Evolutionary conservation across 2,113 vertebrate genomes (phyloP), one percentile per base, ranked within the genome.

Genomic region (Smithornis capensis): DNA sequence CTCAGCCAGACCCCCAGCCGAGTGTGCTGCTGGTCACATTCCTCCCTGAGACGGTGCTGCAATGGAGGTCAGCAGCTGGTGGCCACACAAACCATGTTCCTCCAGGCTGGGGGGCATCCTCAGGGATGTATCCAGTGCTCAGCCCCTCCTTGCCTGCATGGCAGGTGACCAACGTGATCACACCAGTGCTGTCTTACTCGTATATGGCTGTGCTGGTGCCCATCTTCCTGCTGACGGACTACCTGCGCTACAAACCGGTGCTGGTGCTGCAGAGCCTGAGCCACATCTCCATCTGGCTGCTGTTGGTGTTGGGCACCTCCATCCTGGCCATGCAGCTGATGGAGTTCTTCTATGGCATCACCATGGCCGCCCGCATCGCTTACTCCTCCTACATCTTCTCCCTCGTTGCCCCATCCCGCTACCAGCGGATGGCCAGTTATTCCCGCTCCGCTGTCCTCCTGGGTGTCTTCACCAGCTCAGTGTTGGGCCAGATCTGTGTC

Each of bases 361-460:
- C 98, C 67, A 99, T 99, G 99, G 99, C 99, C 0, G 98, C 99
- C 7, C 98, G 99, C 7, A 98, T 99, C 1, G 99, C 99, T 78
- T 99, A 99, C 92, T 99, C 99, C 82, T 99, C 99, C 87, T 99
- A 99, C 95, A 99, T 99, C 96, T 99, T 99, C 98, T 99, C 99
- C 5, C 98, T 99, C 5, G 99, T 99, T 25, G 87, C 77, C 19
- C 98, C 98, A 0, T 78, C 82, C 3, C 94, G 94, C 38, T 99
- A 99, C 96, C 99, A 99, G 97, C 98, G 98, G 4, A 98, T 99
- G 97, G 99, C 99, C 7, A 96, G 99, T 93, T 99, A 98, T 94
- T 99, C 99, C 0, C 99, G 99, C 63, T 91, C 98, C 0, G 90
- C 99, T 0, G 98, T 99, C 53, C 98, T 99, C 40, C 57, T 99